These are phyloP conservation scores for Microcebus griseorufus DNA, from an alignment of 2,113 vertebrate genomes.

Conservation along the genomic window DNA sequence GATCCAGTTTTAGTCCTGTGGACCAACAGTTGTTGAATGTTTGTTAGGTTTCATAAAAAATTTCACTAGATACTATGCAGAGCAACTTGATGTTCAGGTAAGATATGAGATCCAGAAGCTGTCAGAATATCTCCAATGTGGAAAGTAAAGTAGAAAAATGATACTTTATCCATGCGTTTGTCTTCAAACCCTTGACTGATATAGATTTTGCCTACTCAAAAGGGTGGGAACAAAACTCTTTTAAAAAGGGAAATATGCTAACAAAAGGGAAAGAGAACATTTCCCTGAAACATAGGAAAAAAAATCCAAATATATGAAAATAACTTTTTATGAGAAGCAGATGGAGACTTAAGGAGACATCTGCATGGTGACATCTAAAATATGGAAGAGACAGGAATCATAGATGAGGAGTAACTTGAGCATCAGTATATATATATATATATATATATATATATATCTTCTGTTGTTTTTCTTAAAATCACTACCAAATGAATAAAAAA, in stretches of 20 bases:
- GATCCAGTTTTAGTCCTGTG: neutral
- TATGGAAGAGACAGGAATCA: constrained; percentile 63
- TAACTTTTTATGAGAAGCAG: constrained; percentile 70
- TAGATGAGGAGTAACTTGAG: constrained; percentile 55
- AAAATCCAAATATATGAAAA: constrained; percentile 62
- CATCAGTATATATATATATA: constrained; percentile 56
- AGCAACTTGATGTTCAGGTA: neutral
- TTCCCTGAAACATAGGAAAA: constrained; percentile 36
- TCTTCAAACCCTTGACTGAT: neutral
- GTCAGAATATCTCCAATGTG: neutral
- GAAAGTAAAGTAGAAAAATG: neutral
- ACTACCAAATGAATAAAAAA: constrained; percentile 60
- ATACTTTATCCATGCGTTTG: neutral
- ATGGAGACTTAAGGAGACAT: constrained; percentile 67
- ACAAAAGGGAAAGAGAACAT: constrained; percentile 46
- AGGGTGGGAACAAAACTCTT: neutral
- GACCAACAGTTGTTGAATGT: neutral
- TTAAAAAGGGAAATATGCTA: neutral
- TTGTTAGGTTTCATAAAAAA: neutral
- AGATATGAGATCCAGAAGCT: neutral
- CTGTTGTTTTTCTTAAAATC: constrained; percentile 18
- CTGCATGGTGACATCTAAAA: constrained; percentile 74
- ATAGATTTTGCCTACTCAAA: neutral
- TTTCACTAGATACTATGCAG: neutral
- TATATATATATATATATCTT: constrained; percentile 52